A percentile compares a stretch with the other conserved stretches of the same genome.
These are phyloP conservation scores for Sarcophaga caerulescens DNA, from an alignment of 2,888 invertebrate species.

Conservation along the genomic window DNA sequence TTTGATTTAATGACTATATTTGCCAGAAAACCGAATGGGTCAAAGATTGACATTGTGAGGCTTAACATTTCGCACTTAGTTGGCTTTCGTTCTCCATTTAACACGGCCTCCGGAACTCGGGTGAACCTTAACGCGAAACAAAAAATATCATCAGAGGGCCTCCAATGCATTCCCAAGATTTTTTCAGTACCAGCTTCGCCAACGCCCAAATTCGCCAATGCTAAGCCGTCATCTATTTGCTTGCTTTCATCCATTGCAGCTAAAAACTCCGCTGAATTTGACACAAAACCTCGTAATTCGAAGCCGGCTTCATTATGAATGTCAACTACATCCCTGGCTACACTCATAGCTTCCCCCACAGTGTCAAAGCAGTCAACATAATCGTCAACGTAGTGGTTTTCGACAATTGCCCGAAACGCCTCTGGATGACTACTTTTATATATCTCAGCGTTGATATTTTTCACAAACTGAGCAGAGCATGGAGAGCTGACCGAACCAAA, in stretches of 20 bases:
- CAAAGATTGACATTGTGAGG: conserved; percentile 39
- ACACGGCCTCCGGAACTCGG: conserved; percentile 15
- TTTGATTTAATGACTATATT: conserved; percentile 52
- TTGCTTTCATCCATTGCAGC: conserved; percentile 8
- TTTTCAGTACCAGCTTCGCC: conserved; percentile 6
- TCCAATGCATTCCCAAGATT: conserved; percentile 47
- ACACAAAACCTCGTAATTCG: conserved; percentile 58
- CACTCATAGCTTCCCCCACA: conserved; percentile 50
- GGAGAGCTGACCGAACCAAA: conserved; percentile 60
- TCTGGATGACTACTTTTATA: conserved; percentile 33
- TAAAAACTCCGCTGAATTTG: conserved; percentile 51
- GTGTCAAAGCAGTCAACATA: conserved; percentile 56
- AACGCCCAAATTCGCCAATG: conserved; percentile 24
- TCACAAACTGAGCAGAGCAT: conserved; percentile 52
- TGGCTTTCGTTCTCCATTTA: conserved; percentile 31
- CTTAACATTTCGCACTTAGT: conserved; percentile 38
- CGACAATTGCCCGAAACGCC: conserved; percentile 55
- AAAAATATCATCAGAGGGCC: conserved; percentile 29
- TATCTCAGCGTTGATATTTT: conserved; percentile 56
- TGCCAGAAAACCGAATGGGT: conserved; percentile 41
- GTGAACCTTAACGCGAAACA: conserved; percentile 29
- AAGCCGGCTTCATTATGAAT: conserved; percentile 64
- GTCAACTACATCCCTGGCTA: conserved; percentile 46
- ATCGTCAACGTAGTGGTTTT: conserved; percentile 63
- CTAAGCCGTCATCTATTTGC: neutral